Evolutionary conservation across 2,888 invertebrate species (phyloP), one percentile per base, ranked within the genome.

Genomic region (Muscina levida): DNA sequence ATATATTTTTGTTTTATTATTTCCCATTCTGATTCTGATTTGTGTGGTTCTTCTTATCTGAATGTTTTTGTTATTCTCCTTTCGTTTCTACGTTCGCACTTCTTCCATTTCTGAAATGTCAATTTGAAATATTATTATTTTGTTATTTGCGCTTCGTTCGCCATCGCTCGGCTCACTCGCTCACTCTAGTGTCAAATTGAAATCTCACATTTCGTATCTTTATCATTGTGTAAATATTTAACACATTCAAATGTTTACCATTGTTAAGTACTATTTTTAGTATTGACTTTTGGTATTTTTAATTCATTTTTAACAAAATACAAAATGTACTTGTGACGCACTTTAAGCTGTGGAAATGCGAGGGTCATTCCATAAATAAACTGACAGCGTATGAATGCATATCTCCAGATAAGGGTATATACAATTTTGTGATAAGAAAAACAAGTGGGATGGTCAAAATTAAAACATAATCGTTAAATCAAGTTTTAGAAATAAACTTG

Each of bases 201-300:
- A 59, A 59, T 59, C 17, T 59, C 31, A 57, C 59, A 39, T 17
- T 39, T 59, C 59, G 15, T 15, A 26, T 10, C 37, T n/a, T 59
- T 59, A 59, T 59, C 59, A 59, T 77, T 71, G 46, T 73, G 65
- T 72, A 62, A 79, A 79, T 79, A 76, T 68, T 72, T 39, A 70
- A 57, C 10, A 31, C 46, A 56, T 37, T 72, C 65, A 74, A 44
- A 48, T 31, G 26, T 68, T 31, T 56, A 26, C 22, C 6, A 17
- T n/a, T 17, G 19, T 48, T 11, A 8, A 44, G 10, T n/a, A 44
- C 19, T 48, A 17, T 48, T 19, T 19, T 8, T 19, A 6, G 1
- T 48, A 48, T 19, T 19, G 48, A 48, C 48, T 19, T 19, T 48
- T 48, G 5, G 19, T 48, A 48, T 17, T 19, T 48, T 31, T 31